phyloP scores from a whole-genome alignment of 1,140 invertebrate species.

The Drosophila melanogaster region Release_6_plus_ISO1_MT NT_037436.4:13646001-13646500 shows the following conservation, averaged over 20 bases:
- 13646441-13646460: not conserved
- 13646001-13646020: not conserved
- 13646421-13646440: not conserved
- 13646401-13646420: conserved; percentile 24
- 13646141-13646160: conserved; percentile 79
- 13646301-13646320: conserved; percentile 81
- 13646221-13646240: conserved; percentile 14
- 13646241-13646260: conserved; percentile 14
- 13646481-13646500: conserved; percentile 32
- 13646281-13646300: conserved; percentile 79
- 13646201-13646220: conserved; percentile 43
- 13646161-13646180: conserved; percentile 75
- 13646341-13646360: conserved; percentile 59
- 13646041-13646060: conserved; percentile 1
- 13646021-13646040: not conserved
- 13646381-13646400: conserved; percentile 43
- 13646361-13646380: conserved; percentile 1
- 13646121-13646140: conserved; percentile 71
- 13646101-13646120: conserved; percentile 61
- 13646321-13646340: conserved; percentile 83
- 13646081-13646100: conserved; percentile 50
- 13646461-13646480: conserved; percentile 4
- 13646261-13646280: conserved; percentile 52
- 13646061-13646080: conserved; percentile 20
- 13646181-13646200: conserved; percentile 77